Conservation (phyloP, 2,113 vertebrate genomes). For the Oncorhynchus gorbuscha region DNA sequence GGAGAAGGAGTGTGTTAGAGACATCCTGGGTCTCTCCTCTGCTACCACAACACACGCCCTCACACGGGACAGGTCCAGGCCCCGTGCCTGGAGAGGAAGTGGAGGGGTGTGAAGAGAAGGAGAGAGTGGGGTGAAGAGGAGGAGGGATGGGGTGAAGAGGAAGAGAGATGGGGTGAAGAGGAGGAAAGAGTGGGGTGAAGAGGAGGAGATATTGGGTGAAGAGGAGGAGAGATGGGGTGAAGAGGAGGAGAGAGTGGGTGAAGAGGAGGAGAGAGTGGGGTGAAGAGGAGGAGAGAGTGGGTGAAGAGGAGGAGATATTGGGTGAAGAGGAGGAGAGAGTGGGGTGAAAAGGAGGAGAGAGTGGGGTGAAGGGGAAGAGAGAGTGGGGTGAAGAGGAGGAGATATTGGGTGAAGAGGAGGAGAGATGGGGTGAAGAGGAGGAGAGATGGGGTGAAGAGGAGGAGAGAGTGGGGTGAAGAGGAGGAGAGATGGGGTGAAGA, state of each 20-base stretch:
- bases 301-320: too few species aligned
- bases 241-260: background rate
- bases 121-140: slow-evolving; percentile 44
- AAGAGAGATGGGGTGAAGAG: background rate
- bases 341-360: background rate
- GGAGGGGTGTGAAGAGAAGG: slow-evolving; percentile 76
- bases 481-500: background rate
- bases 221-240: too few species aligned
- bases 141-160: background rate
- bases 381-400: too few species aligned
- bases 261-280: too few species aligned
- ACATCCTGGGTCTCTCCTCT: slow-evolving; percentile 92
- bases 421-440: too few species aligned
- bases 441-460: too few species aligned
- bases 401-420: too few species aligned
- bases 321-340: too few species aligned
- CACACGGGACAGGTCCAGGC: slow-evolving; percentile 93
- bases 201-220: background rate
- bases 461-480: background rate
- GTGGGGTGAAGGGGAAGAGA: too few species aligned
- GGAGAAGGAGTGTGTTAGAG: slow-evolving; percentile 96
- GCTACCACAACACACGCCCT: slow-evolving; percentile 96
- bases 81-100: slow-evolving; percentile 77
- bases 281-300: too few species aligned
- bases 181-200: background rate